Base-by-base conservation (phyloP, 2,888 invertebrate genomes). In the Branchipolynoe longqiensis region DNA sequence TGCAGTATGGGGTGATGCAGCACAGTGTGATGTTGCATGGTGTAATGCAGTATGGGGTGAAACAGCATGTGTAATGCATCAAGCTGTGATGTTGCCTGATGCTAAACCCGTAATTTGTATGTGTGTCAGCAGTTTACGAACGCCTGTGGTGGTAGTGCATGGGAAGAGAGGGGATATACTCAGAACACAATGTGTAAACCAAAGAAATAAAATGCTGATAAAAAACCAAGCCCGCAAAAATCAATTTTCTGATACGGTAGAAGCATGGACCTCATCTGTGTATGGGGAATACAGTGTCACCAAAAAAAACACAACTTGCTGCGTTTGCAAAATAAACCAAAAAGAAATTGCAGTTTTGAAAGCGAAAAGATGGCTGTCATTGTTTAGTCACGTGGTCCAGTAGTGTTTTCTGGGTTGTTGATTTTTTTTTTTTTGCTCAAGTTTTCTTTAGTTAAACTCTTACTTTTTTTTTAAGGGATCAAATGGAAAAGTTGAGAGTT, bases 401-500 rank as follows among this genome's bases (percentile, higher is more conserved):
- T 69, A 38, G 36, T 33, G 33, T 69, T n/a, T 62, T n/a, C 18
- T 33, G n/a, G n/a, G n/a, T n/a, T n/a, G n/a, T n/a, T n/a, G n/a
- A n/a, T n/a, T n/a, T n/a, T n/a, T n/a, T n/a, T n/a, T n/a, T n/a
- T n/a, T n/a, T n/a, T n/a, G n/a, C n/a, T n/a, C n/a, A n/a, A n/a
- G n/a, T n/a, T n/a, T n/a, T n/a, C n/a, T n/a, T n/a, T n/a, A n/a
- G n/a, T n/a, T n/a, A n/a, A n/a, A n/a, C n/a, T n/a, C n/a, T 69
- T 38, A 33, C 38, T 69, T 36, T 38, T 25, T 78, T 78, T 36
- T 28, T 36, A 14, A 48, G 8, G 3, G 48, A n/a, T 78, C 54
- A 78, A 54, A 78, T 78, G 54, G 78, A 78, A 78, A 78, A 54
- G 78, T 69, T 33, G 69, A 69, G 62, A 62, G 69, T 69, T 78